phyloP scores from a whole-genome alignment of 2,888 invertebrate genomes.

The Epinotia ramella region DNA sequence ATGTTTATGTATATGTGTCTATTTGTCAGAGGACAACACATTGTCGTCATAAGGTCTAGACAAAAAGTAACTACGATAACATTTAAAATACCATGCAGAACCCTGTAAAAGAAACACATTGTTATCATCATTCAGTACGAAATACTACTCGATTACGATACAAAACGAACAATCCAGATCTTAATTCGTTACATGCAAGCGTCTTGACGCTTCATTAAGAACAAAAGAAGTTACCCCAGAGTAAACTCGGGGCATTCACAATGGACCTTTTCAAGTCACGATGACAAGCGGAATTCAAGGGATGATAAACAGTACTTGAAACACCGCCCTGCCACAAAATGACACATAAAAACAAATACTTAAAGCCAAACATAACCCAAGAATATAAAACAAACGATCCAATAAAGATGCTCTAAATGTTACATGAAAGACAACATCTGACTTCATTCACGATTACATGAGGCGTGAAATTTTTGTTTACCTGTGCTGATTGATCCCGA shows the following conservation, averaged over 20 bases:
- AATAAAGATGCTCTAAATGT: slow-evolving; percentile 38
- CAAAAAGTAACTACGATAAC: neutral
- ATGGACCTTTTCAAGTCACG: slow-evolving; percentile 41
- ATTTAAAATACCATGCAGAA: slow-evolving; percentile 16
- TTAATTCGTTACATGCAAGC: too few relatives aligned
- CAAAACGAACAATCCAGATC: slow-evolving; percentile 24
- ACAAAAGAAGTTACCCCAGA: slow-evolving; percentile 38
- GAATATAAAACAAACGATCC: slow-evolving; percentile 35
- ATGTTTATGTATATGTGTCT: too few relatives aligned
- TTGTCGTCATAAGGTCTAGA: too few relatives aligned
- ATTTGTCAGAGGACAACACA: too few relatives aligned
- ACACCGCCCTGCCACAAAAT: slow-evolving; percentile 18
- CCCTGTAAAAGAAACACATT: neutral
- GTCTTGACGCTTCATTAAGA: slow-evolving; percentile 35
- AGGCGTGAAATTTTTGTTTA: slow-evolving; percentile 57
- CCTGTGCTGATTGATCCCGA: slow-evolving; percentile 74
- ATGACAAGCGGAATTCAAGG: slow-evolving; percentile 39
- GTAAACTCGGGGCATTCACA: slow-evolving; percentile 24
- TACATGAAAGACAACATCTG: slow-evolving; percentile 29
- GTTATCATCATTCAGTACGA: neutral
- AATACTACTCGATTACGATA: slow-evolving; percentile 16
- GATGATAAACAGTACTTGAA: slow-evolving; percentile 37
- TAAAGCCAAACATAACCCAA: slow-evolving; percentile 35
- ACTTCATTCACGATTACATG: slow-evolving; percentile 46
- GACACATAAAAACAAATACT: slow-evolving; percentile 34